Evolutionary conservation across 2,888 invertebrate genomes (phyloP).

Genomic region (Neoascia interrupta): DNA sequence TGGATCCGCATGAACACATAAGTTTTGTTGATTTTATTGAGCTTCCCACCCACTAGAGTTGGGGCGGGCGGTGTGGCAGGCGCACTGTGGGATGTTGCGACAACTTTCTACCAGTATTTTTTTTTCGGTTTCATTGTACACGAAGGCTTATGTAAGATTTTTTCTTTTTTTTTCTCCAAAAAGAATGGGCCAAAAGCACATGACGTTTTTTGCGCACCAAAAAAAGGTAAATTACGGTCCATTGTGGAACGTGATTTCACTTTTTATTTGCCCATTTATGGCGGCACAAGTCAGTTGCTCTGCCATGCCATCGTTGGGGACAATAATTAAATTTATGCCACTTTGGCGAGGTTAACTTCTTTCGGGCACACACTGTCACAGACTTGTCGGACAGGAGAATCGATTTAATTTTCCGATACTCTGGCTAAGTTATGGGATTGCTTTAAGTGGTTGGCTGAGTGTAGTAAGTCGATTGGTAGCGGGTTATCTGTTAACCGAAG

Average conservation of each 20-base stretch:
- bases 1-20: too few relatives aligned
- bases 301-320: neutral
- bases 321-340: constrained; percentile 21
- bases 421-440: too few relatives aligned
- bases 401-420: constrained; percentile 1
- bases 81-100: neutral
- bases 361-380: too few relatives aligned
- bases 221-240: constrained; percentile 12
- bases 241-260: constrained; percentile 18
- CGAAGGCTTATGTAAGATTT: constrained; percentile 1
- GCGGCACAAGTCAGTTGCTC: neutral
- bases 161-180: constrained; percentile 17
- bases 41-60: constrained; percentile 6
- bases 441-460: too few relatives aligned
- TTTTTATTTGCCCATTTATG: constrained; percentile 29
- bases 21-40: constrained; percentile 10
- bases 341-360: constrained; percentile 28
- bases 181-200: neutral
- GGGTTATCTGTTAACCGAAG: too few relatives aligned
- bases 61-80: too few relatives aligned
- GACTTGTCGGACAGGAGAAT: too few relatives aligned
- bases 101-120: constrained; percentile 13
- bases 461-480: too few relatives aligned
- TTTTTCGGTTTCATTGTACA: neutral
- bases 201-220: neutral